Evolutionary conservation across 2,113 vertebrate species (phyloP).

Genomic region (Hystrix brachyura): DNA sequence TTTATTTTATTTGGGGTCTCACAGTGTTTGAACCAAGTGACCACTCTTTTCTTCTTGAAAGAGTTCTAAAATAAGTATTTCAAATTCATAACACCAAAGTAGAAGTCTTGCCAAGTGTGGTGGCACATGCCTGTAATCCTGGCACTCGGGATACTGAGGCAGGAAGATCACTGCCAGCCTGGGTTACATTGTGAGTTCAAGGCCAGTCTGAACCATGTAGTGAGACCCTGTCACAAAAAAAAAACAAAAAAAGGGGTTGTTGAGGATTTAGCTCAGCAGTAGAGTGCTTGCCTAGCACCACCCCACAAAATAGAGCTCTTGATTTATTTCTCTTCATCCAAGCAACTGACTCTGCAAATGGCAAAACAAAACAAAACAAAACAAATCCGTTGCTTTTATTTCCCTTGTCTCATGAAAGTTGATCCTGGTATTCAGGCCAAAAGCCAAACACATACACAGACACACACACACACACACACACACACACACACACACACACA

Average conservation of each 20-base stretch:
- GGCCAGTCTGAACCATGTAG: no score
- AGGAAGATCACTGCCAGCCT: no score
- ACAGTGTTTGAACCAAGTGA: neutral
- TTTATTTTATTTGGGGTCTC: neutral
- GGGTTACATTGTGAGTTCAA: no score
- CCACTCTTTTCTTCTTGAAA: constrained; percentile 22
- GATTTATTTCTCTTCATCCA: constrained; percentile 28
- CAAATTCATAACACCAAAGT: neutral
- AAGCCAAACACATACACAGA: neutral
- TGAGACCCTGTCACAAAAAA: no score
- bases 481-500: neutral
- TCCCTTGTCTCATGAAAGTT: neutral
- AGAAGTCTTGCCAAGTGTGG: neutral
- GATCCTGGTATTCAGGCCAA: neutral
- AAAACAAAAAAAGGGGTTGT: no score
- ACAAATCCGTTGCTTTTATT: neutral
- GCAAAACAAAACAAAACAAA: constrained; percentile 20
- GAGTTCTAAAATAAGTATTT: constrained; percentile 10
- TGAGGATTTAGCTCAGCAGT: no score
- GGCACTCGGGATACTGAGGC: no score
- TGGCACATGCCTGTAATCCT: no score
- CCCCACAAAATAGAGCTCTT: neutral
- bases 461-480: neutral
- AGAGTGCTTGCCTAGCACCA: no score
- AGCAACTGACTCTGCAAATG: constrained; percentile 3